Base-by-base conservation (phyloP, 2,888 invertebrate species). In the Dryococelus australis region DNA sequence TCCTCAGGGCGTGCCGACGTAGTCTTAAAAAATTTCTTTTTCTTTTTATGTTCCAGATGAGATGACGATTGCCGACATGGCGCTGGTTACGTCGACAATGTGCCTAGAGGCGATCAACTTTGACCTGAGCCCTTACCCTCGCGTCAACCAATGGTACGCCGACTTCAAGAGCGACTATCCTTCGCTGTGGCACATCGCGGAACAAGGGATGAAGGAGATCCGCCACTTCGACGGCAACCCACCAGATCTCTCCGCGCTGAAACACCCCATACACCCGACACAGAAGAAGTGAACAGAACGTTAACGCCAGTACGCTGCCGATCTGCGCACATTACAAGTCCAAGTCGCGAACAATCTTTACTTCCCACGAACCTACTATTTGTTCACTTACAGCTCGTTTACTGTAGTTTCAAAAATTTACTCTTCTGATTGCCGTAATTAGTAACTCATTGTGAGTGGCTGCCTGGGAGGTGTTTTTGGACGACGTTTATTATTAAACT, bases 31-130 rank as follows among this genome's bases (percentile, higher is more conserved):
- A 35, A 4, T 35, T 35, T 3, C 35, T 35, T 35, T 35, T 35
- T 78, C n/a, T 85, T 88, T 88, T 78, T 65, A 85, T 84, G 88
- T 90, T 90, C 86, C 89, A 94, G 94, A 96, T 90, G 92, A 94
- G 89, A 90, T 97, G 86, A 97, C 96, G 10, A 96, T 97, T 89
- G 96, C 96, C 0, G 97, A 97, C 92, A 95, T 96, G 90, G 95
- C 95, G 65, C 93, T 97, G 24, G 92, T 96, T 85, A 94, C 96
- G 86, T 94, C 96, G 0, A 96, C 96, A 0, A 94, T 96, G 93
- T 95, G 96, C 86, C 92, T 97, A 85, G 96, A 97, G 92, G 96
- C 95, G 0, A 95, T 96, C 87, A 92, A 93, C 86, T 96, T 96
- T 89, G 95, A 95, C 91, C 93, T 96, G 87, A 93, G 94, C 3